phyloP scores from a whole-genome alignment of 2,888 invertebrate genomes.

The Malthinus flaveolus region DNA sequence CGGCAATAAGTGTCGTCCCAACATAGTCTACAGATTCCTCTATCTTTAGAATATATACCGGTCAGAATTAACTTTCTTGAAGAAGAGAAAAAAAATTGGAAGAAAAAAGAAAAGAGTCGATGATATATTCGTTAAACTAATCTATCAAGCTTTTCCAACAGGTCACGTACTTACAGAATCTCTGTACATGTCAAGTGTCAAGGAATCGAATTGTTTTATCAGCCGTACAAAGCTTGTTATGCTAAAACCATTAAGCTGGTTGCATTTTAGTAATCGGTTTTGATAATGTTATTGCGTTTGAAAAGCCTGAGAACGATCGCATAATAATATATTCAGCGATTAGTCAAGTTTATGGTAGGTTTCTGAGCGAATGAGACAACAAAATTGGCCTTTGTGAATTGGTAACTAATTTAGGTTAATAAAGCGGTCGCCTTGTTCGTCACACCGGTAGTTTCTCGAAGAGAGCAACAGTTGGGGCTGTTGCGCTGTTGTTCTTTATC shows the following conservation, averaged over 20 bases:
- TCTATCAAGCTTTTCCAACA: constrained; percentile 19
- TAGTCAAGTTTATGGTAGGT: too few relatives aligned
- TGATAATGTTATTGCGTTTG: background rate
- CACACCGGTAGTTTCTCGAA: too few relatives aligned
- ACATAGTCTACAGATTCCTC: constrained; percentile 47
- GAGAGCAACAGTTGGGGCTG: too few relatives aligned
- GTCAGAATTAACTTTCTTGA: constrained; percentile 31
- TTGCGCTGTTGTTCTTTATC: too few relatives aligned
- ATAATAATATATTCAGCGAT: too few relatives aligned
- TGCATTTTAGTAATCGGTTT: constrained; percentile 3
- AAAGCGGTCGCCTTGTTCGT: too few relatives aligned
- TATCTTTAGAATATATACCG: constrained; percentile 34
- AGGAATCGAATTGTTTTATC: constrained; percentile 4
- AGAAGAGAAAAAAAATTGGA: too few relatives aligned
- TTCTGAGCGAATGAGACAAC: too few relatives aligned
- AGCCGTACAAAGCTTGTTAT: background rate
- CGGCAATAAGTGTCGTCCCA: constrained; percentile 50
- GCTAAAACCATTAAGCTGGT: constrained; percentile 3
- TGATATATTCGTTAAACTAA: background rate
- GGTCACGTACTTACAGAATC: constrained; percentile 22
- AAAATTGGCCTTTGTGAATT: too few relatives aligned
- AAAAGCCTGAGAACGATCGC: too few relatives aligned
- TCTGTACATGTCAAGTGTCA: constrained; percentile 14
- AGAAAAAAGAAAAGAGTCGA: background rate
- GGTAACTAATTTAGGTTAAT: too few relatives aligned